phyloP scores from a whole-genome alignment of 2,113 vertebrate genomes.

The Micromys minutus region DNA sequence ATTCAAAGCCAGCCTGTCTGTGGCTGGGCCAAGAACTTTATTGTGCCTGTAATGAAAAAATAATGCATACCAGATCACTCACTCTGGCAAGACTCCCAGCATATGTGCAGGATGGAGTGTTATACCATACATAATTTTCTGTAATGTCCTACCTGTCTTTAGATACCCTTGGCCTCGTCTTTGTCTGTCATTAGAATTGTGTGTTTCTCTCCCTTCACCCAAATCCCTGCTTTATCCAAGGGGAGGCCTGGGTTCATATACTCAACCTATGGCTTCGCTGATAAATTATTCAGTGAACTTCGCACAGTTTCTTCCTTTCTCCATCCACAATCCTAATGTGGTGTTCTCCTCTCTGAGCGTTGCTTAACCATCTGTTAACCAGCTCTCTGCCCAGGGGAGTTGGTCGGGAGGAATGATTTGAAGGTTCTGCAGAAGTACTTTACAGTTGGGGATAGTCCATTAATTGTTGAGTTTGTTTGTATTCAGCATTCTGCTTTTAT shows the following conservation, averaged over 20 bases:
- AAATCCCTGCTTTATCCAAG: neutral
- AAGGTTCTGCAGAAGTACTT: slow-evolving; percentile 69
- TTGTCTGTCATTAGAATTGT: neutral
- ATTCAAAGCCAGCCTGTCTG: slow-evolving; percentile 27
- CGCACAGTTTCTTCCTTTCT: slow-evolving; percentile 5
- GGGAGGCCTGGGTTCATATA: neutral
- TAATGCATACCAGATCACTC: slow-evolving; percentile 33
- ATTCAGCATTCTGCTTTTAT: slow-evolving; percentile 77
- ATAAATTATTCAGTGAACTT: slow-evolving; percentile 59
- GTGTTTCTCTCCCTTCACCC: neutral
- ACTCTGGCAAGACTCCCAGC: neutral
- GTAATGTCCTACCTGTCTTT: neutral
- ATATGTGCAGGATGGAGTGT: neutral
- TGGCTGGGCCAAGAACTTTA: slow-evolving; percentile 1
- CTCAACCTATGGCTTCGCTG: neutral
- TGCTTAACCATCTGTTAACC: slow-evolving; percentile 81
- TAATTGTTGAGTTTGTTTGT: slow-evolving; percentile 82
- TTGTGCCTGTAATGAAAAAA: neutral
- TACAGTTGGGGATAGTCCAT: slow-evolving; percentile 73
- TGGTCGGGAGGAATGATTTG: slow-evolving; percentile 66
- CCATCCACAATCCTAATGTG: slow-evolving; percentile 4
- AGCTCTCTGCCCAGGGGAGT: slow-evolving; percentile 66
- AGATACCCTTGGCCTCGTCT: neutral
- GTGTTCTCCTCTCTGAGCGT: slow-evolving; percentile 70
- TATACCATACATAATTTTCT: slow-evolving; percentile 8